Evolutionary conservation across 2,113 vertebrate genomes (phyloP).

Genomic region (Psilopsiagon aurifrons): DNA sequence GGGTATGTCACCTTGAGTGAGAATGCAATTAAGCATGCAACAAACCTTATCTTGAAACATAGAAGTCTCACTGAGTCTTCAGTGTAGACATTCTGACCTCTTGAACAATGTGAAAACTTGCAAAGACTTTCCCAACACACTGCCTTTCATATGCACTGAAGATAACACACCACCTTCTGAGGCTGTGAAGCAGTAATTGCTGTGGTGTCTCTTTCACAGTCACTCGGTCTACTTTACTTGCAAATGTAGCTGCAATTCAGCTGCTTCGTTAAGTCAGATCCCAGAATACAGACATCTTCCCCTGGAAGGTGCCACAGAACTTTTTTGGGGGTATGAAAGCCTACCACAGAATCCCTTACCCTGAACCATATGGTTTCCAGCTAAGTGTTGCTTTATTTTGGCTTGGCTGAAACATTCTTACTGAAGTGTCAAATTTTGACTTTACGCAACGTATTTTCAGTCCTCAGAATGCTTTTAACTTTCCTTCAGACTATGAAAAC

Average conservation of each 20-base stretch:
- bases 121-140: not conserved
- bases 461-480: conserved; percentile 50
- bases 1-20: not conserved
- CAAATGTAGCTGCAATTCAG: not conserved
- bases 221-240: not conserved
- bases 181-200: not conserved
- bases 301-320: not conserved
- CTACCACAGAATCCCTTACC: conserved; percentile 1
- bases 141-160: not conserved
- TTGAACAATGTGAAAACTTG: not conserved
- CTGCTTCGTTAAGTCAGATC: not conserved
- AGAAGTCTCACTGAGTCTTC: not conserved
- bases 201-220: not conserved
- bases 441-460: conserved; percentile 50
- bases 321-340: not conserved
- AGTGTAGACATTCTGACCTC: not conserved
- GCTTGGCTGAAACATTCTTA: conserved; percentile 47
- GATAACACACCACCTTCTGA: not conserved
- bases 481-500: conserved; percentile 39
- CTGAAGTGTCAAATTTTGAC: conserved; percentile 55
- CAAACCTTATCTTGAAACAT: not conserved
- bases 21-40: not conserved
- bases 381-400: conserved; percentile 60
- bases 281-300: not conserved
- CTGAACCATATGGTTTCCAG: conserved; percentile 37